Conservation (phyloP, 2,797 vertebrate genomes). For the Scomberomorus guttatus region DNA sequence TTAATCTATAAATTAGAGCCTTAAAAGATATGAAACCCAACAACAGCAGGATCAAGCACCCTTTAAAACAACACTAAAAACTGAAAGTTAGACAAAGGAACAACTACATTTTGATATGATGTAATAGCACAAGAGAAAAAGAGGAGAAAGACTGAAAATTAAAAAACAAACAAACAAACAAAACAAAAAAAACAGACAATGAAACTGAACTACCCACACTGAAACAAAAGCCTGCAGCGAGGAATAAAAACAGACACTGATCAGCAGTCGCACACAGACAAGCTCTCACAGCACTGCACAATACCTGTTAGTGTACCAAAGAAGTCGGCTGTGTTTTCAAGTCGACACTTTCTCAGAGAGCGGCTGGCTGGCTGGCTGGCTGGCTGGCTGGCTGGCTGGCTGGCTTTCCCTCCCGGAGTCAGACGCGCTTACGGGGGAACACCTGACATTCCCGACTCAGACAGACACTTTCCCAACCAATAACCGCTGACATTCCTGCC, state of each 20-base stretch:
- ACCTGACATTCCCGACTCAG: conserved; percentile 79
- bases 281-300: conserved; percentile 33
- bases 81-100: not conserved
- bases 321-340: conserved; percentile 23
- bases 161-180: not conserved
- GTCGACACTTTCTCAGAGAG: conserved; percentile 51
- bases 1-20: not conserved
- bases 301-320: conserved; percentile 67
- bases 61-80: not conserved
- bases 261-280: conserved; percentile 25
- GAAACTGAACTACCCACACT: conserved; percentile 10
- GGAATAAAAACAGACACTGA: conserved; percentile 24
- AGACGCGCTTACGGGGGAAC: conserved; percentile 72
- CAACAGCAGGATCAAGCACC: not conserved
- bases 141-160: not conserved
- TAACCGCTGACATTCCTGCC: conserved; percentile 59
- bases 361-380: conserved; percentile 18
- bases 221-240: conserved; percentile 32
- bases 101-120: not conserved
- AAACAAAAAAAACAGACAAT: not conserved
- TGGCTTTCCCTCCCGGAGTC: conserved; percentile 56
- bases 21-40: not conserved
- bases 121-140: not conserved
- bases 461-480: conserved; percentile 53
- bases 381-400: conserved; percentile 18